Evolutionary conservation across 2,113 vertebrate species (phyloP).

Genomic region (Dicerorhinus sumatrensis): DNA sequence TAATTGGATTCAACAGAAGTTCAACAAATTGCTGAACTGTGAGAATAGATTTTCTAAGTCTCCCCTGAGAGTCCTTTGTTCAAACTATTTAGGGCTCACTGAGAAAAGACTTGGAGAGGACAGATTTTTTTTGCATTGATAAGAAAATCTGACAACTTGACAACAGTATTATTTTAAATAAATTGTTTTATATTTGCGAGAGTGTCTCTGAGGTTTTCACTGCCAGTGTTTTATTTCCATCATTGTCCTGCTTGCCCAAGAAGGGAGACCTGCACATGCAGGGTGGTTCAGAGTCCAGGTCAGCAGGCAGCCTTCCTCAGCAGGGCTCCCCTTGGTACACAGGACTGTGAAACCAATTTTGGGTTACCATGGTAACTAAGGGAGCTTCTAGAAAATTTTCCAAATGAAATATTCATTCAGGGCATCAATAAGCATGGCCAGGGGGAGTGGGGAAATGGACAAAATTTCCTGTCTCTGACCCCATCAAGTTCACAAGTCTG

Average conservation of each 20-base stretch:
- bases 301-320: constrained; percentile 64
- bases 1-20: constrained; percentile 54
- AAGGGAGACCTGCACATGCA: not conserved
- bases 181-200: constrained; percentile 25
- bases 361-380: constrained; percentile 75
- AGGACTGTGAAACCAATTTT: constrained; percentile 74
- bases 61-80: constrained; percentile 40
- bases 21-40: not conserved
- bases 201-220: not conserved
- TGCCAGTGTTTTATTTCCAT: not conserved
- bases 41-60: constrained; percentile 49
- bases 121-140: not conserved
- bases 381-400: constrained; percentile 65
- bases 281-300: constrained; percentile 36
- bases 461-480: not conserved
- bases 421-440: constrained; percentile 22
- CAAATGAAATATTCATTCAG: constrained; percentile 64
- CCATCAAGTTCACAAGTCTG: not conserved
- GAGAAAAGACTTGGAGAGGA: constrained; percentile 49
- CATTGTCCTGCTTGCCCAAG: not conserved
- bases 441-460: not conserved
- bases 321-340: constrained; percentile 54
- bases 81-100: constrained; percentile 46
- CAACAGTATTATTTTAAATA: constrained; percentile 49
- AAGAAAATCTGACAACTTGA: constrained; percentile 35